Base-by-base conservation (phyloP, 2,888 invertebrate species). In the Sesia apiformis region DNA sequence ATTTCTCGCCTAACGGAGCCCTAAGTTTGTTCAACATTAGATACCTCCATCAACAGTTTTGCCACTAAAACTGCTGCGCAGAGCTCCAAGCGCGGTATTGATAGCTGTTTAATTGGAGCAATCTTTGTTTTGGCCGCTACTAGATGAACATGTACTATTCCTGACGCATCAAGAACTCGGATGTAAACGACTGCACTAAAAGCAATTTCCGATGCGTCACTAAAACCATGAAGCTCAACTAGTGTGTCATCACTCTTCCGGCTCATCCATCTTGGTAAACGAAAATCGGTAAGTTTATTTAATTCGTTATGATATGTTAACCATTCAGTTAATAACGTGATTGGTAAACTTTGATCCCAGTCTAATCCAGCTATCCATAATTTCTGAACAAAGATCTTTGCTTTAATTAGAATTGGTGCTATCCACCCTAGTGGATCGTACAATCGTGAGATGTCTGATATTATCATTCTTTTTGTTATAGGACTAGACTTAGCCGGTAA, bases 401-500 rank as follows among this genome's bases (percentile, higher is more conserved):
- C 60, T n/a, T 4, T 53, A 0, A 61, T 52, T 4, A 58, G 39
- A 0, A 60, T 53, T 7, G 60, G 58, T 6, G 58, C 55, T 4
- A 63, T 5, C 59, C 58, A 60, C 4, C 62, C 63, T n/a, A 58
- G 5, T 23, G 62, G 61, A 51, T 63, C 62, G 49, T 51, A 63
- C 4, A 61, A 53, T 7, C 55, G 23, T 3, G 60, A 55, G n/a
- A 62, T 40, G 42, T 62, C 57, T 0, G 61, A 57, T 5, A 61
- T 40, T 3, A 64, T 55, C 5, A 38, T 41, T 38, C 61, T 39
- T 54, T 64, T 64, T 3, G 60, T 61, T 40, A 4, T 0, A 3
- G 3, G 3, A 6, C 4, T 38, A 3, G 4, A n/a, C n/a, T n/a
- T n/a, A n/a, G n/a, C n/a, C 3, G 3, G 4, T 5, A 39, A 3